These are phyloP conservation scores for Grus americana DNA, from an alignment of 2,113 vertebrate genomes.

Conservation along the genomic window DNA sequence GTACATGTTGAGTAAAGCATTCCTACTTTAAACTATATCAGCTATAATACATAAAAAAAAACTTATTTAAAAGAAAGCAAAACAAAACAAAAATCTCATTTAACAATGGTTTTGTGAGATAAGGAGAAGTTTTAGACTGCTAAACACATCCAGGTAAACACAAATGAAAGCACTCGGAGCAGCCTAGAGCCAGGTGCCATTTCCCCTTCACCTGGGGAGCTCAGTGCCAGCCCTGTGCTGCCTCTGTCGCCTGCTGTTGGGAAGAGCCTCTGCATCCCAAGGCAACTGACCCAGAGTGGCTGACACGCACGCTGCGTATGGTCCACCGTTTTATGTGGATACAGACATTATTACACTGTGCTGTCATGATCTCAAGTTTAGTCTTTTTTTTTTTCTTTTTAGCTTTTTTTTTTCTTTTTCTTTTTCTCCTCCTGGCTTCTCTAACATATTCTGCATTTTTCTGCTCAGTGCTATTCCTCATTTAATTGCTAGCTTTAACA, in stretches of 20 bases:
- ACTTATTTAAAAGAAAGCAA: neutral
- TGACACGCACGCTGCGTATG: rapidly evolving
- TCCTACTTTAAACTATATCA: neutral
- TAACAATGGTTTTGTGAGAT: neutral
- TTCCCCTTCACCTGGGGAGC: neutral
- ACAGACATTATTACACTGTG: neutral
- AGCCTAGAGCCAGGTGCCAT: neutral
- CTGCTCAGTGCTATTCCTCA: neutral
- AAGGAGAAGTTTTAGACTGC: neutral
- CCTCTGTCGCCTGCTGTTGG: neutral
- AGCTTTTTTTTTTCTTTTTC: neutral
- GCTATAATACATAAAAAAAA: neutral
- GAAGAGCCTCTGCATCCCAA: neutral
- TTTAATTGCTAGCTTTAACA: neutral
- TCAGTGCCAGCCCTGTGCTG: neutral
- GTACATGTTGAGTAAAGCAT: neutral
- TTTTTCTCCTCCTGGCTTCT: neutral
- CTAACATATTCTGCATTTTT: neutral
- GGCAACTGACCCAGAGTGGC: neutral
- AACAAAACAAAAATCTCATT: neutral
- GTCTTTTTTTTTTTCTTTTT: neutral
- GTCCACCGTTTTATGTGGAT: neutral
- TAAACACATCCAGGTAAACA: neutral
- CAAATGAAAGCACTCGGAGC: neutral
- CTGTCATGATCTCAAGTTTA: neutral